These are phyloP conservation scores for Athetis lepigone DNA, from an alignment of 2,888 invertebrate species.

Conservation along the genomic window DNA sequence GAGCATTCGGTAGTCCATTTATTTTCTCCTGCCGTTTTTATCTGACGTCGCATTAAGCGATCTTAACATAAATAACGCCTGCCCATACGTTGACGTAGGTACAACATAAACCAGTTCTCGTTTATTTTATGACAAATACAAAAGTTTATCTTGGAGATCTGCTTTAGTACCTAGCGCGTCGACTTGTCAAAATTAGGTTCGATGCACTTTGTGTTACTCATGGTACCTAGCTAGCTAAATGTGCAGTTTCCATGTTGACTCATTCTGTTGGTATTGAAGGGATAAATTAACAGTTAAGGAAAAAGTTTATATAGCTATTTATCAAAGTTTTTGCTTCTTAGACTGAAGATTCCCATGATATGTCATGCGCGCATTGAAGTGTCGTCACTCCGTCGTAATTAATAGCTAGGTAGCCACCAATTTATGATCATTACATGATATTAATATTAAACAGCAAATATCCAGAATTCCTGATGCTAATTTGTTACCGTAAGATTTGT, in stretches of 20 bases:
- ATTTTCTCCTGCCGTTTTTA: slow-evolving; percentile 47
- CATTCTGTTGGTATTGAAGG: slow-evolving; percentile 24
- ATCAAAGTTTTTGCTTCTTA: slow-evolving; percentile 9
- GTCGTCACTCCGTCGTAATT: slow-evolving; percentile 29
- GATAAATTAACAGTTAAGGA: slow-evolving; percentile 21
- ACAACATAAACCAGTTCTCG: slow-evolving; percentile 66
- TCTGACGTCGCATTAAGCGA: slow-evolving; percentile 41
- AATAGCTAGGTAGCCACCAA: slow-evolving; percentile 24
- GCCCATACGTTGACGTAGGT: slow-evolving; percentile 52
- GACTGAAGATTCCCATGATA: slow-evolving; percentile 24
- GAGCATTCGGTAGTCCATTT: slow-evolving; percentile 40
- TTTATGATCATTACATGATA: slow-evolving; percentile 9
- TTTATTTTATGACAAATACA: slow-evolving; percentile 70
- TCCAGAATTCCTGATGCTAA: slow-evolving; percentile 12
- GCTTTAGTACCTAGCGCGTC: slow-evolving; percentile 58
- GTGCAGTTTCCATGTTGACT: slow-evolving; percentile 33
- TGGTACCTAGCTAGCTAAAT: slow-evolving; percentile 60
- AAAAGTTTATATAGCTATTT: slow-evolving; percentile 3
- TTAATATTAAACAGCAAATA: slow-evolving; percentile 35
- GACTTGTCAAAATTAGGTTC: slow-evolving; percentile 68
- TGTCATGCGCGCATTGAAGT: slow-evolving; percentile 23
- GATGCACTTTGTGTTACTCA: slow-evolving; percentile 71
- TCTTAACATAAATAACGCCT: slow-evolving; percentile 51
- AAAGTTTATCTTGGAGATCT: slow-evolving; percentile 69
- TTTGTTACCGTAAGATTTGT: slow-evolving; percentile 43